Percentiles rank a stretch among this genome's conserved stretches.
phyloP scores from a whole-genome alignment of 2,797 vertebrate species.

The Delichon dasypus region DNA sequence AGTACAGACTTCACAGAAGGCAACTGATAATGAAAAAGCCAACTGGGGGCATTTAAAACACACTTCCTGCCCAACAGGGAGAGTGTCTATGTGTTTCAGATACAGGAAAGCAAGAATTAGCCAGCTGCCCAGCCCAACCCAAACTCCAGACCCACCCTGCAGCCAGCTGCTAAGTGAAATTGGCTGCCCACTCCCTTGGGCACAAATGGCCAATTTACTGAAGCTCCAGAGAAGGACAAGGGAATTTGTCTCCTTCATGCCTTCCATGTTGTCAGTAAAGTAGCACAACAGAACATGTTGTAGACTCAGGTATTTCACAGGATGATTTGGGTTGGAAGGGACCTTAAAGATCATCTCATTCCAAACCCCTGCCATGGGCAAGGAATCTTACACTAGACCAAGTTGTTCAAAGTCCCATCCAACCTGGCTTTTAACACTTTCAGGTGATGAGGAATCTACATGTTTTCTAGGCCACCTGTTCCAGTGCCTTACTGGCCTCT shows the following conservation, averaged over 20 bases:
- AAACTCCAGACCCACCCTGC: not conserved
- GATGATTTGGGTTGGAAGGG: not conserved
- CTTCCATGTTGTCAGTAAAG: accelerated
- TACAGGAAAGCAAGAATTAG: not conserved
- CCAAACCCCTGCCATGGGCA: not conserved
- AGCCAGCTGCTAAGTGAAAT: not conserved
- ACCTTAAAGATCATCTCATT: not conserved
- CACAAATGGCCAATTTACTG: not conserved
- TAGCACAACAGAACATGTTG: not conserved
- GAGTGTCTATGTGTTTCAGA: accelerated
- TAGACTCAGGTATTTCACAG: not conserved
- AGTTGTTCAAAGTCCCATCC: not conserved
- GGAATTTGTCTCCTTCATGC: not conserved
- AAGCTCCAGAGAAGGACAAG: not conserved
- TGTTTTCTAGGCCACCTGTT: not conserved
- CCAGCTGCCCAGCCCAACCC: not conserved
- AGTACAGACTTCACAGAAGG: not conserved
- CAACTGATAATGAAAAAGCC: not conserved
- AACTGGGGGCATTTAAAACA: not conserved
- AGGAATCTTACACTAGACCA: not conserved
- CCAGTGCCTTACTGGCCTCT: not conserved
- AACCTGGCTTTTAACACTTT: not conserved
- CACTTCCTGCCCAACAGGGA: not conserved
- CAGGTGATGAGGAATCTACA: not conserved
- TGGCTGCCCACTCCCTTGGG: not conserved